phyloP scores from a whole-genome alignment of 2,888 invertebrate species.

The Mycalesis mineus region DNA sequence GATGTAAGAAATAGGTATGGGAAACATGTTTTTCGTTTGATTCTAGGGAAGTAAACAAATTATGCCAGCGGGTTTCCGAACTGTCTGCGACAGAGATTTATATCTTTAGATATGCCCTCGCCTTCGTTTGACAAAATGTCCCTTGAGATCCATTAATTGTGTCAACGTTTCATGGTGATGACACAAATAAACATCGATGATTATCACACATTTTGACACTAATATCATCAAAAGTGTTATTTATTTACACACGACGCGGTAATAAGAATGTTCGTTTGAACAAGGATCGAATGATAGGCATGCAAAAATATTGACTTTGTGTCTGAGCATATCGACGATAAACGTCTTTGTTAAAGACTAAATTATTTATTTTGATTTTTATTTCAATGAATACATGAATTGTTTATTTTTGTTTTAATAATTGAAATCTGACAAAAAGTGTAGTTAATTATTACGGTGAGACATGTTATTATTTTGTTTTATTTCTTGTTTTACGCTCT shows the following conservation, averaged over 20 bases:
- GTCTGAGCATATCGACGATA: background rate
- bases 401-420: background rate
- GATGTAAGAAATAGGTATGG: constrained; percentile 68
- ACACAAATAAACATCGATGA: too few species aligned
- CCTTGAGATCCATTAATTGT: too few species aligned
- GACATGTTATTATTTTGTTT: background rate
- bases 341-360: background rate
- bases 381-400: background rate
- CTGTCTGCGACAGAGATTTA: background rate
- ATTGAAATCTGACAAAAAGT: background rate
- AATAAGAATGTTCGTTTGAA: too few species aligned
- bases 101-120: background rate
- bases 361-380: background rate
- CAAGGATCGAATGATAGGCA: too few species aligned
- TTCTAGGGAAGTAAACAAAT: constrained; percentile 52
- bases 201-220: too few species aligned
- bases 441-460: background rate
- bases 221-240: too few species aligned
- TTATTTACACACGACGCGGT: too few species aligned
- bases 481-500: constrained; percentile 13
- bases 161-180: too few species aligned
- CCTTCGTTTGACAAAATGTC: background rate
- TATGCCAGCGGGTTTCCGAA: constrained; percentile 60
- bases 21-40: constrained; percentile 55
- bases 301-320: background rate